These are phyloP conservation scores for Spodoptera picta DNA, from an alignment of 2,888 invertebrate species.

Conservation along the genomic window DNA sequence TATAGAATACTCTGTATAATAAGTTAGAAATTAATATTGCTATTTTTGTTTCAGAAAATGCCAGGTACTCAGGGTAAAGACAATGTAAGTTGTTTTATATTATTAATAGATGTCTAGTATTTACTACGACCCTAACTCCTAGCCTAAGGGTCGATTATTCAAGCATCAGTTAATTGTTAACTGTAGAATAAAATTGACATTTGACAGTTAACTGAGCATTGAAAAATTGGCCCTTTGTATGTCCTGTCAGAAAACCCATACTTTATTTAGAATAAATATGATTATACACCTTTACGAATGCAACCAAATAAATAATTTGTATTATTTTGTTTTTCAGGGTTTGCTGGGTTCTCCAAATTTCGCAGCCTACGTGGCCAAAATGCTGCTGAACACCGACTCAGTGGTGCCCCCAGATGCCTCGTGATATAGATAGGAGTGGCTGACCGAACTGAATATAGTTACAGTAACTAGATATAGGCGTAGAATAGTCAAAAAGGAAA, in stretches of 20 bases:
- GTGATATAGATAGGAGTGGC: constrained; percentile 3
- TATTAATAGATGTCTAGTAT: no score
- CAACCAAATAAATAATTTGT: no score
- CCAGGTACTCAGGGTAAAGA: constrained; percentile 3
- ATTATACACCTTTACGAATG: no score
- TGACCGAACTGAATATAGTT: not conserved
- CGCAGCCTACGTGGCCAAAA: constrained; percentile 1
- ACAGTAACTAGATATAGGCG: not conserved
- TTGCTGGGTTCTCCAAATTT: constrained; percentile 2
- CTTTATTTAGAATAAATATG: no score
- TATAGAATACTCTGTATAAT: no score
- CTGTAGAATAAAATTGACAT: no score
- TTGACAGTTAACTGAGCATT: no score
- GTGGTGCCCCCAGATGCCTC: constrained; percentile 9
- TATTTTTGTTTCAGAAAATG: constrained; percentile 13
- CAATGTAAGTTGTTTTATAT: constrained; percentile 6
- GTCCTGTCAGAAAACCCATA: no score
- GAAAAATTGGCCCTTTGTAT: no score
- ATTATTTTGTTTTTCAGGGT: constrained; percentile 17
- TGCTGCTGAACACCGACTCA: constrained; percentile 4
- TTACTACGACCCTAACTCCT: no score
- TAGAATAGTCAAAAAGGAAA: not conserved
- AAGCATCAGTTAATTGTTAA: no score
- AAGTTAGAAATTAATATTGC: not conserved
- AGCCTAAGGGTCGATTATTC: no score